Percentiles rank a stretch among this genome's conserved stretches.
phyloP scores from a whole-genome alignment of 2,113 vertebrate species.

The Phalacrocorax pelagicus region DNA sequence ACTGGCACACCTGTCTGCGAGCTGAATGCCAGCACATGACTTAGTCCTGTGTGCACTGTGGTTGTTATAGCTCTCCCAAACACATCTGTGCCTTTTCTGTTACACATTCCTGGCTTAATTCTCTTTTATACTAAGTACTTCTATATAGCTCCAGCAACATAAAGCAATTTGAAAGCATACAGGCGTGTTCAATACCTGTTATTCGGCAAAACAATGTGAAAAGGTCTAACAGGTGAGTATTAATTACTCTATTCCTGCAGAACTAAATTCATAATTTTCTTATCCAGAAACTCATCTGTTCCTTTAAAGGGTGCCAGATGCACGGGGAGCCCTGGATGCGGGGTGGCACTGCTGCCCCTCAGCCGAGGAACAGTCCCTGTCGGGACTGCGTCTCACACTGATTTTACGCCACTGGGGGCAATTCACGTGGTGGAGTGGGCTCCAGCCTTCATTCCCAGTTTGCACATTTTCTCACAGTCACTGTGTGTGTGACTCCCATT shows the following conservation, averaged over 20 bases:
- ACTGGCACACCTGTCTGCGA: neutral
- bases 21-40: neutral
- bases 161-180: neutral
- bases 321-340: neutral
- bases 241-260: neutral
- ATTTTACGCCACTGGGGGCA: neutral
- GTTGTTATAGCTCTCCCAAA: neutral
- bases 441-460: neutral
- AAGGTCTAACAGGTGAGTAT: neutral
- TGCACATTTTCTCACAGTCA: neutral
- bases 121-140: neutral
- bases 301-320: neutral
- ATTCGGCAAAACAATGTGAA: neutral
- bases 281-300: neutral
- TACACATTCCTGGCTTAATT: neutral
- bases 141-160: neutral
- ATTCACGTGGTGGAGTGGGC: accelerated
- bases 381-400: neutral
- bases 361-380: accelerated
- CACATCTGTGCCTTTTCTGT: neutral
- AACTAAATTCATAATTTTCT: neutral
- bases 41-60: neutral
- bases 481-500: accelerated
- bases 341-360: neutral
- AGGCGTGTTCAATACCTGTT: neutral